Evolutionary conservation across 2,797 vertebrate genomes (phyloP).

Genomic region (Acrossocheilus fasciatus): DNA sequence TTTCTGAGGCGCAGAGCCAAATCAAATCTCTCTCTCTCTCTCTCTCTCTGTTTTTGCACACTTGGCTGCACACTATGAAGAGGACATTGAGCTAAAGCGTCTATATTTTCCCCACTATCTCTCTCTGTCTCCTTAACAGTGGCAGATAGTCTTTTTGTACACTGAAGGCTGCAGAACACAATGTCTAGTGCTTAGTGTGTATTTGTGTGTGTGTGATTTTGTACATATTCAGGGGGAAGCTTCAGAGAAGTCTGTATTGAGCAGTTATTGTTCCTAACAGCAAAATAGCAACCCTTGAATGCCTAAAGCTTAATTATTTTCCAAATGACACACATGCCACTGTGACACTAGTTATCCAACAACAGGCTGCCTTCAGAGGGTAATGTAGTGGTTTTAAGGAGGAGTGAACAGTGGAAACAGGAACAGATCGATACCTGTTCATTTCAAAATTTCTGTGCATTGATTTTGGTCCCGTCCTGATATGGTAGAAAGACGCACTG

Average conservation of each 20-base stretch:
- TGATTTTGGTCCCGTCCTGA: conserved; percentile 32
- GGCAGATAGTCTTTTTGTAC: conserved; percentile 47
- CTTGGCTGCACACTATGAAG: conserved; percentile 56
- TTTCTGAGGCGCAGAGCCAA: conserved; percentile 58
- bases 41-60: conserved; percentile 55
- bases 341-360: background rate
- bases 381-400: background rate
- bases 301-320: conserved; percentile 4
- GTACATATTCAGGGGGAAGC: background rate
- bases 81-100: conserved; percentile 60
- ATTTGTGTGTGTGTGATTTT: conserved; percentile 45
- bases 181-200: conserved; percentile 19
- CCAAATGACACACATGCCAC: background rate
- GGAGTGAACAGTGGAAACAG: conserved; percentile 14
- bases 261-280: background rate
- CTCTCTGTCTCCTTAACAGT: conserved; percentile 47
- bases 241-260: background rate
- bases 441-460: conserved; percentile 31
- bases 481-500: conserved; percentile 4
- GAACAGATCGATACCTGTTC: conserved; percentile 37
- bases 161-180: conserved; percentile 15
- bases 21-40: conserved; percentile 36
- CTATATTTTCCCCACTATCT: conserved; percentile 24
- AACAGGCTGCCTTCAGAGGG: background rate
- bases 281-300: background rate